Evolutionary conservation across 2,888 invertebrate genomes (phyloP).

Genomic region (Aplocera efformata): DNA sequence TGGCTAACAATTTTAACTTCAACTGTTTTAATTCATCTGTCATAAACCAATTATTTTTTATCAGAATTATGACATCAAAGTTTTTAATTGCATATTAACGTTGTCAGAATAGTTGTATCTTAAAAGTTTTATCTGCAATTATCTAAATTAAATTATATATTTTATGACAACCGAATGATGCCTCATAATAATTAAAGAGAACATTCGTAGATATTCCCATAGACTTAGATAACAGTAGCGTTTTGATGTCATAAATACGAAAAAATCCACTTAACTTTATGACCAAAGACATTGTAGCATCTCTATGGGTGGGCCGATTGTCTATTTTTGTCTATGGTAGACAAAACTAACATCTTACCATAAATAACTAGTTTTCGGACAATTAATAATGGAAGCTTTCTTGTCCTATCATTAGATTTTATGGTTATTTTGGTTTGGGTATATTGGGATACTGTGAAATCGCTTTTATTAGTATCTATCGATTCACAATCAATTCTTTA

Average conservation of each 20-base stretch:
- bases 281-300: conserved; percentile 48
- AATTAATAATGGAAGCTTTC: conserved; percentile 67
- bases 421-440: conserved; percentile 39
- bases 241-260: conserved; percentile 47
- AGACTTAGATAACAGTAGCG: conserved; percentile 48
- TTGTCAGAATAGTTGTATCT: conserved; percentile 17
- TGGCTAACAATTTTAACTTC: too few relatives aligned
- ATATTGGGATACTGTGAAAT: conserved; percentile 23
- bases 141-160: conserved; percentile 32
- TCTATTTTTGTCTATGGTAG: conserved; percentile 60
- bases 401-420: conserved; percentile 57
- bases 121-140: conserved; percentile 26
- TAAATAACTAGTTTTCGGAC: conserved; percentile 74
- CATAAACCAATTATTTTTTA: conserved; percentile 13
- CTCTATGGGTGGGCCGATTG: conserved; percentile 66
- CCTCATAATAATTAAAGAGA: conserved; percentile 41
- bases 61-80: conserved; percentile 10
- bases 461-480: conserved; percentile 20
- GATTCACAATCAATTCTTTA: conserved; percentile 13
- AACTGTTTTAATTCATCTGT: not conserved
- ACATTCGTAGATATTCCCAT: conserved; percentile 35
- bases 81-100: conserved; percentile 8
- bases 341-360: conserved; percentile 61
- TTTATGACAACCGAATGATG: conserved; percentile 31
- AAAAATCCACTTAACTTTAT: conserved; percentile 58